These are phyloP conservation scores for Urocynchramus pylzowi DNA, from an alignment of 2,113 vertebrate species.

Conservation along the genomic window DNA sequence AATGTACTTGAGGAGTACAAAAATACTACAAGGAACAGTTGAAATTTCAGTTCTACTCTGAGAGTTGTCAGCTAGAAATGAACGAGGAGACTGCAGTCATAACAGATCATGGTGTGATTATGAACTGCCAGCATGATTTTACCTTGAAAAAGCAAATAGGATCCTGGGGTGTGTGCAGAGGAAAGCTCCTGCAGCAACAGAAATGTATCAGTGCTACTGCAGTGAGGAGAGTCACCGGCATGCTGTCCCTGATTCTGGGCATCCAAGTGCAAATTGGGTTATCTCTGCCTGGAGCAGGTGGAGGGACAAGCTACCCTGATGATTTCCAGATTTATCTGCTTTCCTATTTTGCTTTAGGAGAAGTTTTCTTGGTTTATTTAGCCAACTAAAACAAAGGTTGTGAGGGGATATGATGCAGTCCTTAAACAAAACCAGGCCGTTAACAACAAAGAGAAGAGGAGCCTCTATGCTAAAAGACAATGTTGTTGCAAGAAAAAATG, in stretches of 20 bases:
- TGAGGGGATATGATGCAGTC: not conserved
- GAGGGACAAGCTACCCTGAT: not conserved
- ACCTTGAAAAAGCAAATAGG: not conserved
- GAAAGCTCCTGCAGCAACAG: not conserved
- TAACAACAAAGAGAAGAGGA: not conserved
- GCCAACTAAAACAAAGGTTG: not conserved
- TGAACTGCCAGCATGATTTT: not conserved
- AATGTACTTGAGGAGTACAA: not conserved
- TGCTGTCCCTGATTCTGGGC: not conserved
- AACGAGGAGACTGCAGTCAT: not conserved
- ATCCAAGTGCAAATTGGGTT: not conserved
- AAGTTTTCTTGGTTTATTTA: not conserved
- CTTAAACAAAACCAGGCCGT: not conserved
- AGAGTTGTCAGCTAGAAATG: not conserved
- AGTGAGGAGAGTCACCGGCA: not conserved
- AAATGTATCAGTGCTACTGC: not conserved
- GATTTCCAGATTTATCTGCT: not conserved
- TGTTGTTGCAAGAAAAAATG: not conserved
- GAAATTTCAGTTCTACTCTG: not conserved
- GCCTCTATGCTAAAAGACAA: not conserved
- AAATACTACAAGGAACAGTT: not conserved
- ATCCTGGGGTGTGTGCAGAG: not conserved
- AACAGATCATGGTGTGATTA: not conserved
- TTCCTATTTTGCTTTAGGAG: not conserved
- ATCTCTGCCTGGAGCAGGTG: not conserved